Evolutionary conservation across 1,140 invertebrate species (phyloP).

Genomic region (Drosophila ambigua): DNA sequence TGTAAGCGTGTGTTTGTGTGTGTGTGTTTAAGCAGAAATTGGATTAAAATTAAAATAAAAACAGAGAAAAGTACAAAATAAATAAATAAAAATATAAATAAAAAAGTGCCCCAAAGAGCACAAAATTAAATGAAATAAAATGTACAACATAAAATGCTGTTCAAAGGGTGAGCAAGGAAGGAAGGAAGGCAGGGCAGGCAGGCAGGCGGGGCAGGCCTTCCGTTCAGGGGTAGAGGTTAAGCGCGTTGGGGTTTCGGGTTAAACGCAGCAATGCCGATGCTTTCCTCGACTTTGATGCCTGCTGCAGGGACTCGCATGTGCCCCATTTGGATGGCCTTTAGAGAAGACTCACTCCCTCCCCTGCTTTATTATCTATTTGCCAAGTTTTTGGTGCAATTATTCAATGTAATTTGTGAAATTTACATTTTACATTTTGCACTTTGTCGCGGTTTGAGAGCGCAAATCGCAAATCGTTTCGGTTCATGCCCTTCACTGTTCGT

Average conservation of each 20-base stretch:
- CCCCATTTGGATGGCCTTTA: conserved; percentile 14
- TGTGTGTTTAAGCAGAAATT: conserved; percentile 55
- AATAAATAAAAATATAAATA: conserved; percentile 37
- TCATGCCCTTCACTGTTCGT: too few species aligned
- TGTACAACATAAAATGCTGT: conserved; percentile 16
- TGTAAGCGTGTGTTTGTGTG: conserved; percentile 23
- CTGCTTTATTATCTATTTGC: too few species aligned
- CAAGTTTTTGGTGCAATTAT: not conserved
- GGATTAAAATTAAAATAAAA: conserved; percentile 77
- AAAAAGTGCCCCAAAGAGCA: conserved; percentile 29
- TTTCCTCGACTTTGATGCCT: too few species aligned
- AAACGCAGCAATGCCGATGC: too few species aligned
- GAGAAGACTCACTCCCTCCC: too few species aligned
- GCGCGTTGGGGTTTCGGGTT: too few species aligned
- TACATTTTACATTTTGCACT: not conserved
- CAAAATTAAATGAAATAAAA: conserved; percentile 54
- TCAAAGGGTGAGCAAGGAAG: conserved; percentile 1
- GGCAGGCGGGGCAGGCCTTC: too few species aligned
- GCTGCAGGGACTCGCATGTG: conserved; percentile 23
- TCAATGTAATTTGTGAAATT: conserved; percentile 20
- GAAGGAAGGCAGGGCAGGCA: not conserved
- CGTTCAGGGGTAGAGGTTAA: not conserved
- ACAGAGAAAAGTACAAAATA: conserved; percentile 43
- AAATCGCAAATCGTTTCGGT: too few species aligned
- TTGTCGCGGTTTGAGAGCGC: not conserved